Conservation (phyloP, 2,888 invertebrate species). For the Lobophora halterata region DNA sequence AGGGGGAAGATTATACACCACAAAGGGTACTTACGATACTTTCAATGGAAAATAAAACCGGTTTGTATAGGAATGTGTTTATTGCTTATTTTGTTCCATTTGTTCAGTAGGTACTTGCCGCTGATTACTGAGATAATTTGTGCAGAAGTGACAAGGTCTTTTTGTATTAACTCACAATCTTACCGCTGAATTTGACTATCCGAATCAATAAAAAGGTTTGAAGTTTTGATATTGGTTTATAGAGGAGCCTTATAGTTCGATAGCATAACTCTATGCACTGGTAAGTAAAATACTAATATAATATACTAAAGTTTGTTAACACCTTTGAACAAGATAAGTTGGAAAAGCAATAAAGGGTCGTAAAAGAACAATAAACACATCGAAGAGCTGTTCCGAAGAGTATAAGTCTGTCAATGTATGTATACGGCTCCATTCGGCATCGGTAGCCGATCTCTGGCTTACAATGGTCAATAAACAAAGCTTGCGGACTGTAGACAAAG, state of each 20-base stretch:
- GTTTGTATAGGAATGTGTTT: slow-evolving; percentile 4
- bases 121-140: too few species aligned
- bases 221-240: too few species aligned
- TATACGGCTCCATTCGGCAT: slow-evolving; percentile 62
- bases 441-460: slow-evolving; percentile 56
- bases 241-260: too few species aligned
- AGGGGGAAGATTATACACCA: slow-evolving; percentile 44
- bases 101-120: background rate
- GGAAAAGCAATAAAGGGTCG: slow-evolving; percentile 9
- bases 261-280: background rate
- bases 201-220: too few species aligned
- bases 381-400: slow-evolving; percentile 18
- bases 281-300: too few species aligned
- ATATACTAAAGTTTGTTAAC: slow-evolving; percentile 1
- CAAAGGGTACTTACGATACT: slow-evolving; percentile 25
- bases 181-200: too few species aligned
- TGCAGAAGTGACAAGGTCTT: too few species aligned
- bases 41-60: slow-evolving; percentile 11
- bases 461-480: slow-evolving; percentile 76
- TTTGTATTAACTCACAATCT: too few species aligned
- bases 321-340: slow-evolving; percentile 8
- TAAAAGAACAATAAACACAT: slow-evolving; percentile 27
- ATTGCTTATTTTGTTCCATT: slow-evolving; percentile 4
- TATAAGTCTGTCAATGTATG: slow-evolving; percentile 46
- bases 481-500: slow-evolving; percentile 66